phyloP scores from a whole-genome alignment of 2,888 invertebrate species.

The Drosophila neotestacea region DNA sequence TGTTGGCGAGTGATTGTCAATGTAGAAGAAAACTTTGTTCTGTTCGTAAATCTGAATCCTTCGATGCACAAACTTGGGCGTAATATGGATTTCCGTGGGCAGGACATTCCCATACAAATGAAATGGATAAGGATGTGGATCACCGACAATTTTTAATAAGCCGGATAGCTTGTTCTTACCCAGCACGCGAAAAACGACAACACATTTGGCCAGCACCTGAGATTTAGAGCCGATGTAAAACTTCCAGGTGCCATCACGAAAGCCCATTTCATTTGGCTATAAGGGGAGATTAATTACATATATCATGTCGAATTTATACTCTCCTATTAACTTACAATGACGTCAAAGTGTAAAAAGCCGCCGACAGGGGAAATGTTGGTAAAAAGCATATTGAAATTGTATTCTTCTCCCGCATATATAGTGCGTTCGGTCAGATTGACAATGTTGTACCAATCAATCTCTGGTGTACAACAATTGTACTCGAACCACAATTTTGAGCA shows the following conservation, averaged over 20 bases:
- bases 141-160: conserved; percentile 77
- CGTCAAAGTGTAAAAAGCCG: conserved; percentile 81
- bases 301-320: neutral
- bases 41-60: conserved; percentile 65
- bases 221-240: conserved; percentile 66
- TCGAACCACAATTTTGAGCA: conserved; percentile 71
- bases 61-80: conserved; percentile 46
- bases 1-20: conserved; percentile 79
- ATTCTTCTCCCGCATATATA: conserved; percentile 74
- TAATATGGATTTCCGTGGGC: conserved; percentile 69
- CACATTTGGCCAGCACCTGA: conserved; percentile 51
- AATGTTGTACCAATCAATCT: conserved; percentile 60
- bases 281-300: neutral
- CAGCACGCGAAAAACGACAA: conserved; percentile 64
- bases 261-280: conserved; percentile 72
- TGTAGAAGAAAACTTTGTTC: conserved; percentile 63
- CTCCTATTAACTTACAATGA: conserved; percentile 66
- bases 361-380: conserved; percentile 67
- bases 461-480: conserved; percentile 77
- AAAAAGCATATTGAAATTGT: conserved; percentile 74
- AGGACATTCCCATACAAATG: conserved; percentile 70
- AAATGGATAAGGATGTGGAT: conserved; percentile 63
- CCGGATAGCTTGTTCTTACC: conserved; percentile 71
- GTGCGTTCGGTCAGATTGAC: conserved; percentile 58
- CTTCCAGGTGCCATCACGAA: conserved; percentile 74